phyloP scores from a whole-genome alignment of 2,888 invertebrate species.

The Yponomeuta plumbellus region DNA sequence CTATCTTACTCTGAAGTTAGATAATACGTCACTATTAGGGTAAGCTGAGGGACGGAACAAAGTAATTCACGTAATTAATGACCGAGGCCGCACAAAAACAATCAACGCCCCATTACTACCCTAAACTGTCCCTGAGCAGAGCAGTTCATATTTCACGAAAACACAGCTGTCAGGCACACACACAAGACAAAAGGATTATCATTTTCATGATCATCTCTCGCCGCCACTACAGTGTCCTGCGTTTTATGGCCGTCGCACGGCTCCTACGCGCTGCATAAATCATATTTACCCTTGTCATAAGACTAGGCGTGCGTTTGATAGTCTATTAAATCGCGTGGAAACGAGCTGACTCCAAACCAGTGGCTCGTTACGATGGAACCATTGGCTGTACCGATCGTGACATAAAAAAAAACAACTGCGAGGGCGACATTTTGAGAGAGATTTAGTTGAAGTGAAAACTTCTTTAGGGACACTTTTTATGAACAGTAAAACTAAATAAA shows the following conservation, averaged over 20 bases:
- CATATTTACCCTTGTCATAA: slow-evolving; percentile 24
- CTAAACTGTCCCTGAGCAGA: background rate
- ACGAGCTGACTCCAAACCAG: slow-evolving; percentile 21
- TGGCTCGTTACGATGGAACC: background rate
- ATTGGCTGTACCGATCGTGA: background rate
- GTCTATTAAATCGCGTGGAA: slow-evolving; percentile 42
- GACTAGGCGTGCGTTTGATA: slow-evolving; percentile 40
- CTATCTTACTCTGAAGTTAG: background rate
- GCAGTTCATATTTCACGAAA: slow-evolving; percentile 3
- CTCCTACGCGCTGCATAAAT: slow-evolving; percentile 32
- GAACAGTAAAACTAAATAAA: too few species aligned
- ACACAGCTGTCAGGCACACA: background rate
- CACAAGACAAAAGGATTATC: slow-evolving; percentile 15
- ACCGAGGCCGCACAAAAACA: background rate
- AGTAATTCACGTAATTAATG: background rate
- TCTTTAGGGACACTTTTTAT: too few species aligned
- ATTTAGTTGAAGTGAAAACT: background rate
- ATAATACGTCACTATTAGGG: slow-evolving; percentile 1
- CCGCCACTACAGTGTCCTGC: slow-evolving; percentile 35
- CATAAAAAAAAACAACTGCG: background rate
- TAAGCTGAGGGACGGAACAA: background rate
- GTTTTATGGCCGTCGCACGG: slow-evolving; percentile 36
- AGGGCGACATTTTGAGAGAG: background rate
- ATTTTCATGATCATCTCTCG: slow-evolving; percentile 16
- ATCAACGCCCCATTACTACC: background rate